A percentile compares a stretch with the other conserved stretches of the same genome.
phyloP scores from a whole-genome alignment of 2,888 invertebrate genomes.

The Dyspetes luteomarginatus region DNA sequence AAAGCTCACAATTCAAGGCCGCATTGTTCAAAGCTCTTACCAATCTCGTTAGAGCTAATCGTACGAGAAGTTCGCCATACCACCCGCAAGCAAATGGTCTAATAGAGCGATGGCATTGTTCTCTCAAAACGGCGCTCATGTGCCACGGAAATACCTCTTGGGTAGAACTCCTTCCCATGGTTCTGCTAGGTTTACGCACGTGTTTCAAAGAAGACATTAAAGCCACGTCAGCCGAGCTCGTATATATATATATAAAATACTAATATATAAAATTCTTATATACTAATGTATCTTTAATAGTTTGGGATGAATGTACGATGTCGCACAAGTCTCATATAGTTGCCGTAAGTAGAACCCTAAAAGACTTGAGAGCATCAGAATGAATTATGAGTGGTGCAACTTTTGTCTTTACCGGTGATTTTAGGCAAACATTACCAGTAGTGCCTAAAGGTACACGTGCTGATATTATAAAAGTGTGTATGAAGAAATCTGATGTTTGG shows the following conservation, averaged over 20 bases:
- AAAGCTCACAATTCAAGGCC: slow-evolving; percentile 72
- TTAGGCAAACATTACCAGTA: slow-evolving; percentile 73
- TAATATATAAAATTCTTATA: too few relatives aligned
- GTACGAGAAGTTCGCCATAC: slow-evolving; percentile 62
- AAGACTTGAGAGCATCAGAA: slow-evolving; percentile 64
- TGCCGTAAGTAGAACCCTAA: slow-evolving; percentile 74
- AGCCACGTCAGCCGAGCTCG: slow-evolving; percentile 55
- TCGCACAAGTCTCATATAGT: slow-evolving; percentile 77
- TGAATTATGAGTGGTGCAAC: slow-evolving; percentile 67
- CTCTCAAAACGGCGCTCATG: slow-evolving; percentile 64
- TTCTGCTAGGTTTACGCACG: slow-evolving; percentile 59
- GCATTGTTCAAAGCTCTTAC: slow-evolving; percentile 64
- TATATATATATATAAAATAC: too few relatives aligned
- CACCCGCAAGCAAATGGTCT: slow-evolving; percentile 68
- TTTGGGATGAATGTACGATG: slow-evolving; percentile 83
- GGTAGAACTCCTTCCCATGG: slow-evolving; percentile 47
- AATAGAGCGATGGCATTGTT: slow-evolving; percentile 64
- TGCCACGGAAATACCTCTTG: slow-evolving; percentile 49
- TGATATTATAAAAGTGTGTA: slow-evolving; percentile 71
- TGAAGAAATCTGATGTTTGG: slow-evolving; percentile 58
- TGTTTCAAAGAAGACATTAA: slow-evolving; percentile 63
- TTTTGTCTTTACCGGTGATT: slow-evolving; percentile 72
- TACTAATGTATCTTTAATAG: too few relatives aligned
- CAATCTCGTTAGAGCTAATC: slow-evolving; percentile 57
- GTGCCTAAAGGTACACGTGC: slow-evolving; percentile 68